Evolutionary conservation across 2,888 invertebrate genomes (phyloP).

Genomic region (Drosophila kambysellisi): DNA sequence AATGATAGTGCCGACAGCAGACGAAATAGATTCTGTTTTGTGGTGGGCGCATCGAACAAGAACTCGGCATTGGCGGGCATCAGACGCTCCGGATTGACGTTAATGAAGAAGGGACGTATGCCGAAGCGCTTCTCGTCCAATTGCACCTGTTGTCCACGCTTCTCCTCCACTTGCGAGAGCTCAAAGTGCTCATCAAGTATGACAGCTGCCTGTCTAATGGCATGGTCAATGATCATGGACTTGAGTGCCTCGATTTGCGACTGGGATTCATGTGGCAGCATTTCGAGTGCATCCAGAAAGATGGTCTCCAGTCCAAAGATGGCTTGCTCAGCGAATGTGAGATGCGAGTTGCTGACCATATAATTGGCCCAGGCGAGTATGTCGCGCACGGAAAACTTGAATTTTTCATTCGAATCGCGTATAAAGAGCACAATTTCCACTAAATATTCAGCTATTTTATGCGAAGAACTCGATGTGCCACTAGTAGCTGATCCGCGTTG

Average conservation of each 20-base stretch:
- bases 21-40: slow-evolving; percentile 92
- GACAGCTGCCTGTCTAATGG: slow-evolving; percentile 86
- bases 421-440: slow-evolving; percentile 94
- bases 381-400: slow-evolving; percentile 95
- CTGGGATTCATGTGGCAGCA: slow-evolving; percentile 89
- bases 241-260: slow-evolving; percentile 85
- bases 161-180: slow-evolving; percentile 82
- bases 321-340: slow-evolving; percentile 88
- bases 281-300: slow-evolving; percentile 96
- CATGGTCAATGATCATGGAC: slow-evolving; percentile 86
- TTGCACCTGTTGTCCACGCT: slow-evolving; percentile 80
- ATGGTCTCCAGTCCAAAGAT: slow-evolving; percentile 96
- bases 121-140: slow-evolving; percentile 87
- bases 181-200: slow-evolving; percentile 84
- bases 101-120: slow-evolving; percentile 90
- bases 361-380: slow-evolving; percentile 96
- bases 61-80: slow-evolving; percentile 85
- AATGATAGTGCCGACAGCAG: slow-evolving; percentile 95
- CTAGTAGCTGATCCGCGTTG: slow-evolving; percentile 36
- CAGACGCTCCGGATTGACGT: slow-evolving; percentile 63
- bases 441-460: slow-evolving; percentile 89
- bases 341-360: slow-evolving; percentile 86
- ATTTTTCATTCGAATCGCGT: slow-evolving; percentile 90
- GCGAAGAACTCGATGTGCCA: slow-evolving; percentile 70
- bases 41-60: slow-evolving; percentile 91